These are phyloP conservation scores for Apis laboriosa DNA, from an alignment of 1,140 invertebrate species.

Conservation along the genomic window DNA sequence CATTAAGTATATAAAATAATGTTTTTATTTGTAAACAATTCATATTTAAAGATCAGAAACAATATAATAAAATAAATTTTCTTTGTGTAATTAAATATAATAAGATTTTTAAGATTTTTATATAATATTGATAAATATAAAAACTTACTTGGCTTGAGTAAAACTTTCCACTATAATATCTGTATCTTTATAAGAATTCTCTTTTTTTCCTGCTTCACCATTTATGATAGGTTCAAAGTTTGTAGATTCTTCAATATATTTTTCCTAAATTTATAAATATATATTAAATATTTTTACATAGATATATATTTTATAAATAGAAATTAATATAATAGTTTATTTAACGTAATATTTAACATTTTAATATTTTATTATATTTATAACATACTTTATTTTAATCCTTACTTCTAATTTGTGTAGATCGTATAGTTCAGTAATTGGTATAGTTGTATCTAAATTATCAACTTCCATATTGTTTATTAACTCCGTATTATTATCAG, in stretches of 20 bases:
- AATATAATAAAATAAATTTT: neutral
- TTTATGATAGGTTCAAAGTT: constrained; percentile 47
- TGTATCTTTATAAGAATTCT: constrained; percentile 50
- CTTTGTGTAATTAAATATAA: neutral
- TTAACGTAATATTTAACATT: neutral
- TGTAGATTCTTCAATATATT: constrained; percentile 41
- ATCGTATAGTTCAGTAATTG: constrained; percentile 30
- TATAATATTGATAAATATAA: constrained; percentile 1
- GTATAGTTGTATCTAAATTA: constrained; percentile 33
- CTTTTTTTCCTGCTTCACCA: constrained; percentile 31
- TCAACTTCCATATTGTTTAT: constrained; percentile 43
- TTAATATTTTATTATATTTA: neutral
- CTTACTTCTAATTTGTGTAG: constrained; percentile 48
- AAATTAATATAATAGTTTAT: constrained; percentile 13
- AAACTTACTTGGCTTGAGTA: constrained; percentile 70
- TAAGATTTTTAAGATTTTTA: neutral
- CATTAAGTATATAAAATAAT: neutral
- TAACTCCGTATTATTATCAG: constrained; percentile 54
- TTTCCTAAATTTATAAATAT: constrained; percentile 55
- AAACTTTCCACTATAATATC: constrained; percentile 71
- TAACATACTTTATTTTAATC: neutral
- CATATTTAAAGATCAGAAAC: neutral
- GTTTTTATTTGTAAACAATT: neutral
- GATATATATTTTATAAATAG: constrained; percentile 12
- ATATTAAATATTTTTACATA: constrained; percentile 8